A percentile compares a stretch with the other conserved stretches of the same genome.
phyloP scores from a whole-genome alignment of 2,888 invertebrate genomes.

The Chrysomela aeneicollis region DNA sequence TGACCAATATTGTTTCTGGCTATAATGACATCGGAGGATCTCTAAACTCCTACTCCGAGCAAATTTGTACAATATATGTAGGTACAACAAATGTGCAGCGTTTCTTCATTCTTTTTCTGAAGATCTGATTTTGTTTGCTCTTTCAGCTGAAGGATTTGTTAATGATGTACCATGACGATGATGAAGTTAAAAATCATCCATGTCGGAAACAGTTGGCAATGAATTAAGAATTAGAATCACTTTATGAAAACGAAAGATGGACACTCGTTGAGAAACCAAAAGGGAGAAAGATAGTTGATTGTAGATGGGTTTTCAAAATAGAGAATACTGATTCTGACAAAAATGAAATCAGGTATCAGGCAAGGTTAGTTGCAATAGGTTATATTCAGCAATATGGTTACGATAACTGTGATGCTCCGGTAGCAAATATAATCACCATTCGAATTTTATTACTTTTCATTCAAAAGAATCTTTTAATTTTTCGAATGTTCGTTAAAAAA shows the following conservation, averaged over 20 bases:
- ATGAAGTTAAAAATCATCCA: not conserved
- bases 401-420: not conserved
- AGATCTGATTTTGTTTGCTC: no score
- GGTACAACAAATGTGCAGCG: no score
- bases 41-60: no score
- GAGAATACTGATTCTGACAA: not conserved
- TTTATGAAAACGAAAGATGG: not conserved
- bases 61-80: no score
- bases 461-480: not conserved
- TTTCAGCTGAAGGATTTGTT: no score
- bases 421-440: not conserved
- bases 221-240: no score
- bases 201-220: no score
- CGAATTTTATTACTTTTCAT: not conserved
- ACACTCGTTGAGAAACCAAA: not conserved
- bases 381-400: not conserved
- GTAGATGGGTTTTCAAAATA: no score
- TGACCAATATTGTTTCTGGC: no score
- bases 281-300: not conserved
- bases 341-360: not conserved
- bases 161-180: no score
- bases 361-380: not conserved
- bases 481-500: not conserved
- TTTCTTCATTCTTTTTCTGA: no score
- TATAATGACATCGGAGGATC: no score